Conservation (phyloP, 2,797 vertebrate species). For the Bradypodion ventrale region DNA sequence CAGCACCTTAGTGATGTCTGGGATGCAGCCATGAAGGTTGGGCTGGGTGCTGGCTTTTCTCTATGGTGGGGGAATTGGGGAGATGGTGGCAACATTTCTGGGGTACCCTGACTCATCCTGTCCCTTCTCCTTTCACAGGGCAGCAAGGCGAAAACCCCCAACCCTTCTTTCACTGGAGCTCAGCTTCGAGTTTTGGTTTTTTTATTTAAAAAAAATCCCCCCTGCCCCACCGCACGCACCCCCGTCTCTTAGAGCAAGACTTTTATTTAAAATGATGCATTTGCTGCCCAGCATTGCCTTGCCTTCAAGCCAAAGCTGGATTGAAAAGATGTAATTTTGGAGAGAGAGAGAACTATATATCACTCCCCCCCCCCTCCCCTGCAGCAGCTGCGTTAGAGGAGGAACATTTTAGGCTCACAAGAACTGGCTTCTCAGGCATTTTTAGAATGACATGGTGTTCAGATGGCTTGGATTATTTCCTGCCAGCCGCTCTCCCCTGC, state of each 20-base stretch:
- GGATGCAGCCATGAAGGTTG: background rate
- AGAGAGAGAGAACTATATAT: slow-evolving; percentile 46
- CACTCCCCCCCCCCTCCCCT: slow-evolving; percentile 71
- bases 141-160: slow-evolving; percentile 75
- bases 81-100: slow-evolving; percentile 62
- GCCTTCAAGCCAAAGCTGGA: slow-evolving; percentile 67
- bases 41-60: slow-evolving; percentile 46
- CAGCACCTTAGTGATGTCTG: background rate
- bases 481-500: slow-evolving; percentile 69
- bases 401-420: slow-evolving; percentile 72
- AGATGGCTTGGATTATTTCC: slow-evolving; percentile 75
- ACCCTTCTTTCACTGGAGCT: slow-evolving; percentile 75
- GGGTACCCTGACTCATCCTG: slow-evolving; percentile 75
- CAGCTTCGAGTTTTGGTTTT: slow-evolving; percentile 68
- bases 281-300: slow-evolving; percentile 66
- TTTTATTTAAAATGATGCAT: slow-evolving; percentile 63
- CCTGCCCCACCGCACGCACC: slow-evolving; percentile 64
- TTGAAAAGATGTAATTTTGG: slow-evolving; percentile 75
- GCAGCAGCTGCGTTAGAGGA: slow-evolving; percentile 75
- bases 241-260: slow-evolving; percentile 66
- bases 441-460: slow-evolving; percentile 72
- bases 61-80: slow-evolving; percentile 59
- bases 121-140: slow-evolving; percentile 80
- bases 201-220: slow-evolving; percentile 28
- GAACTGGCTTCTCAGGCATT: slow-evolving; percentile 72